These are phyloP conservation scores for Drosophila mettleri DNA, from an alignment of 2,888 invertebrate genomes.

Conservation along the genomic window DNA sequence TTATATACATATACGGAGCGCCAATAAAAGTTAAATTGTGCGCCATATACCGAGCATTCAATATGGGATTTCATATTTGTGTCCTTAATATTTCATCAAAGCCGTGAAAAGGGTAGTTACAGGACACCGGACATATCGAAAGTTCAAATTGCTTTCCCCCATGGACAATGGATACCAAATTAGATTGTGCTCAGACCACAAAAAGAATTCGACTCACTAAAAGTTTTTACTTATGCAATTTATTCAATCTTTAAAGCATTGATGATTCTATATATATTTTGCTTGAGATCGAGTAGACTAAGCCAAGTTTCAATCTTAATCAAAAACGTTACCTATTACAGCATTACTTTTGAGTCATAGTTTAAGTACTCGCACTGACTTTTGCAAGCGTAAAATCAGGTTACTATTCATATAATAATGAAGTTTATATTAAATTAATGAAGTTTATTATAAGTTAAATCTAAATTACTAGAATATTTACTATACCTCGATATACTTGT, in stretches of 20 bases:
- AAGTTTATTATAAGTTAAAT: not conserved
- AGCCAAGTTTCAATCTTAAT: not conserved
- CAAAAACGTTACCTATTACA: not conserved
- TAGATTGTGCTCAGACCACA: conserved; percentile 45
- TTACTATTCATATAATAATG: no score
- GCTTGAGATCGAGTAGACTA: not conserved
- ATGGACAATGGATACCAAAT: conserved; percentile 58
- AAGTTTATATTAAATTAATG: no score
- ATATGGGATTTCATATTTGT: conserved; percentile 74
- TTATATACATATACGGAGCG: conserved; percentile 57
- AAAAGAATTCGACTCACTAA: conserved; percentile 30
- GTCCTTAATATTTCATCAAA: conserved; percentile 72
- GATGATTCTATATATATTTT: not conserved
- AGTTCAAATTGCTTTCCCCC: conserved; percentile 50
- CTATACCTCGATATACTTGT: not conserved
- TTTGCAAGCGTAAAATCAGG: no score
- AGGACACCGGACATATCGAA: conserved; percentile 38
- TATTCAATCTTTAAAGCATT: not conserved
- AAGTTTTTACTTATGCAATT: conserved; percentile 41
- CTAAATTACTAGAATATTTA: not conserved
- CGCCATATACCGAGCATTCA: conserved; percentile 51
- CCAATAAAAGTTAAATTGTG: conserved; percentile 76
- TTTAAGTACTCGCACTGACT: not conserved
- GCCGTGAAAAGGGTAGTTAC: conserved; percentile 67
- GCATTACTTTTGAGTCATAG: not conserved